Evolutionary conservation across 1,140 invertebrate species (phyloP), one percentile per base, ranked within the genome.

Genomic region (Drosophila pruinosa): DNA sequence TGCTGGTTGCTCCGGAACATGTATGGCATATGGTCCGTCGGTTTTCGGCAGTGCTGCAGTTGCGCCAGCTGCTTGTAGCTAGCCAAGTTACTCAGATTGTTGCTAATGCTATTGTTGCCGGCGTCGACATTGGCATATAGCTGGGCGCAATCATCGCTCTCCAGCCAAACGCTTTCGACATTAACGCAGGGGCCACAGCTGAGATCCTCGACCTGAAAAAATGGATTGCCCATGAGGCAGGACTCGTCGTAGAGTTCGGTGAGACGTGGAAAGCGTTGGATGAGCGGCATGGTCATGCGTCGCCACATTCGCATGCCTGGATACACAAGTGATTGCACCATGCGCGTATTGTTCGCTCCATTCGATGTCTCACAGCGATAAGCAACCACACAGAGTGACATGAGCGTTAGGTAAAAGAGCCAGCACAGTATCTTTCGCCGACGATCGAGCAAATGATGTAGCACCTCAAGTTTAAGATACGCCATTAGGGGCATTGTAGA

Each of bases 181-280:
- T 92, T 86, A 81, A 93, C 93, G 73, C 95, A 96, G 4, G 95
- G 94, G 91, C 93, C 94, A 75, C 95, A 96, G 73, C 95, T 94
- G 80, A 95, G 93, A 77, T 94, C 93, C 14, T 92, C 89, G 14
- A 90, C 48, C 78, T 93, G 92, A 82, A 95, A 96, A 78, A 93
- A 95, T 4, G 95, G 95, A 92, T 96, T 96, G 73, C 94, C 92
- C 50, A 96, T 88, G 22, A 96, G 86, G 78, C 95, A 96, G 74
- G 93, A 94, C 91, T 96, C 95, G 90, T 96, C 95, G 77, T 96
- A 95, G 34, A 94, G 93, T 81, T 94, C 91, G 45, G 92, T 93
- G 0, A 91, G 76, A 2, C 89, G 90, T 10, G 92, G 92, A 83
- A 92, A 93, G 47, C 89, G 69, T 61, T 91, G 91, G 12, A 93